Percentiles rank a stretch among this genome's conserved stretches.
These are phyloP conservation scores for Channallabes apus DNA, from an alignment of 2,797 vertebrate species.

Conservation along the genomic window DNA sequence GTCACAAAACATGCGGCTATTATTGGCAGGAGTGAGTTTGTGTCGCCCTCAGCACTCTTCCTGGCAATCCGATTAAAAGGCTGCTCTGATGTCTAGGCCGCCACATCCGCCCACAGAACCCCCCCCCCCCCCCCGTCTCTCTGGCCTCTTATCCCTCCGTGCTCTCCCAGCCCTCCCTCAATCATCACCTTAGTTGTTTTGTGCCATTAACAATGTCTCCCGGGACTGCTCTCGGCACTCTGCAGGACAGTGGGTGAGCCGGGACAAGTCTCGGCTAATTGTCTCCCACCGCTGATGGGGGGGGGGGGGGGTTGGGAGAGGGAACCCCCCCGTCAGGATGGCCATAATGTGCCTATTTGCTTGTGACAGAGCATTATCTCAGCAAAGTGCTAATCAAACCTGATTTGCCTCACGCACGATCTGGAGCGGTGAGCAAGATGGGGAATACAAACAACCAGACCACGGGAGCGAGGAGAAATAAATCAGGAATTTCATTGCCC, in stretches of 20 bases:
- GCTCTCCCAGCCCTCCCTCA: constrained; percentile 53
- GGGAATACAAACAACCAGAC: not conserved
- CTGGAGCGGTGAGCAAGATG: not conserved
- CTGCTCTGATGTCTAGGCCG: constrained; percentile 59
- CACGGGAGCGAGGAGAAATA: constrained; percentile 38
- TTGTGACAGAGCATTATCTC: constrained; percentile 44
- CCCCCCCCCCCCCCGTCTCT: not conserved
- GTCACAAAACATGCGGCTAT: constrained; percentile 47
- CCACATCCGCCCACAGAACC: not conserved
- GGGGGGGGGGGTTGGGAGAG: not conserved
- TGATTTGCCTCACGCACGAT: constrained; percentile 2
- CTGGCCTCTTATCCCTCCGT: constrained; percentile 39
- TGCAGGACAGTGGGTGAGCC: constrained; percentile 4
- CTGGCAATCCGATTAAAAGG: constrained; percentile 73
- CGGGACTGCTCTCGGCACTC: constrained; percentile 49
- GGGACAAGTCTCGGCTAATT: constrained; percentile 52
- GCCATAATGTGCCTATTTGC: constrained; percentile 54
- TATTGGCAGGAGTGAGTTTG: constrained; percentile 55
- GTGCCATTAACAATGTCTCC: constrained; percentile 67
- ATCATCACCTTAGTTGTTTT: constrained; percentile 71
- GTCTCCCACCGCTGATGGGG: constrained; percentile 45
- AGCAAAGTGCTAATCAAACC: constrained; percentile 45
- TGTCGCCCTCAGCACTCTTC: constrained; percentile 72
- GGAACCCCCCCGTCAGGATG: constrained; percentile 43
- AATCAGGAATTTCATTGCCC: constrained; percentile 52